phyloP scores from a whole-genome alignment of 2,888 invertebrate species.

The Cryptocheilus praepositus region DNA sequence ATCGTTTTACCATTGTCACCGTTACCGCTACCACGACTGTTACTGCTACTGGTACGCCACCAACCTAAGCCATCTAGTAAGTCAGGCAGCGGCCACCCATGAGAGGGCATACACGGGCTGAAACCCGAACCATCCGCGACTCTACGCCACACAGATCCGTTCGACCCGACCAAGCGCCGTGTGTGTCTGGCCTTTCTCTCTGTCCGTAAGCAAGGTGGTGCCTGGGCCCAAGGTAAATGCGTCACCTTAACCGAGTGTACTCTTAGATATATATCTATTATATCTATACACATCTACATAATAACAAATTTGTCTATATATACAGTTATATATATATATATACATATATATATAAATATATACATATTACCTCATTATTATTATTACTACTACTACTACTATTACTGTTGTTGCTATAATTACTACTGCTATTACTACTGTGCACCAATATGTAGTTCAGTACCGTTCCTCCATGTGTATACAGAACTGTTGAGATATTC shows the following conservation, averaged over 20 bases:
- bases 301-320: constrained; percentile 36
- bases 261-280: constrained; percentile 70
- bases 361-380: constrained; percentile 28
- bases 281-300: constrained; percentile 46
- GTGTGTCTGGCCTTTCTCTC: constrained; percentile 72
- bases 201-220: constrained; percentile 74
- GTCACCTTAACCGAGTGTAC: constrained; percentile 75
- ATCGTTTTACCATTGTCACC: constrained; percentile 35
- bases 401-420: constrained; percentile 27
- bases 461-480: constrained; percentile 32
- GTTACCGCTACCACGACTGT: constrained; percentile 57
- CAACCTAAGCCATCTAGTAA: constrained; percentile 66
- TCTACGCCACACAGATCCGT: constrained; percentile 65
- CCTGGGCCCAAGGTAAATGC: constrained; percentile 76
- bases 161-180: constrained; percentile 72
- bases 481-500: constrained; percentile 30
- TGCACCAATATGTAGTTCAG: constrained; percentile 52
- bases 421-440: constrained; percentile 36
- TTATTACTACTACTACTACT: constrained; percentile 41
- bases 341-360: constrained; percentile 60
- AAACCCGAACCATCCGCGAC: constrained; percentile 68
- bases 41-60: constrained; percentile 64
- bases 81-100: constrained; percentile 71
- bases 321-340: too few species aligned
- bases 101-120: constrained; percentile 68